Conservation (phyloP, 92 coral and sea anemone species). For the Palythoa caribaeorum region DNA sequence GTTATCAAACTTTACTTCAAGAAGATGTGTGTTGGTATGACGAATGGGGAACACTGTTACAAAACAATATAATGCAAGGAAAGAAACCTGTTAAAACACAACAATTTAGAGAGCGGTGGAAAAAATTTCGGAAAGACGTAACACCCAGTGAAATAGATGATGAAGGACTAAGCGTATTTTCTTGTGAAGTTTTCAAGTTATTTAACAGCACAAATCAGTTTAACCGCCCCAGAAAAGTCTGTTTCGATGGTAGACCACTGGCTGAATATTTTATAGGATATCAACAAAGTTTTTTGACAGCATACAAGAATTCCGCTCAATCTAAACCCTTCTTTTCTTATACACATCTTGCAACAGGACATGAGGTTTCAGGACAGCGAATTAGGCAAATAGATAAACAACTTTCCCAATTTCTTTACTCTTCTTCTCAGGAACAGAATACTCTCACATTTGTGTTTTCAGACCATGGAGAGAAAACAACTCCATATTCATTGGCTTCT, state of each 20-base stretch:
- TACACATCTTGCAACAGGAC: conserved; percentile 91
- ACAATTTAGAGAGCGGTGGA: conserved; percentile 64
- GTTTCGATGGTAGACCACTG: conserved; percentile 81
- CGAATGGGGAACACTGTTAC: conserved; percentile 66
- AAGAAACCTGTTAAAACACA: conserved; percentile 24
- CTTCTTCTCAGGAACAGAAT: conserved; percentile 40
- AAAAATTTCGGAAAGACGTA: conserved; percentile 24
- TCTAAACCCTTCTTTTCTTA: conserved; percentile 70
- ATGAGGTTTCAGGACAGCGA: conserved; percentile 87
- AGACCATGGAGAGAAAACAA: conserved; percentile 78
- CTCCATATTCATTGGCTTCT: conserved; percentile 54
- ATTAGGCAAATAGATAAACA: conserved; percentile 61
- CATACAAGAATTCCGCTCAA: conserved; percentile 15
- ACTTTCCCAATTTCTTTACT: conserved; percentile 10
- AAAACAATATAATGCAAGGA: conserved; percentile 50
- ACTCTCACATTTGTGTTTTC: conserved; percentile 71
- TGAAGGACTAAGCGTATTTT: conserved; percentile 66
- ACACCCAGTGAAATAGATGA: conserved; percentile 55
- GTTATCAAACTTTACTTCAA: conserved; percentile 70
- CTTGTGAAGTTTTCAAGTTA: conserved; percentile 62
- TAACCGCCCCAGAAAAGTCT: conserved; percentile 58
- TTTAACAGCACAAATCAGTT: conserved; percentile 53
- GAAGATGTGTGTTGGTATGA: conserved; percentile 82
- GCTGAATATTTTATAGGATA: conserved; percentile 85
- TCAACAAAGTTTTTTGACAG: conserved; percentile 59